Evolutionary conservation across 2,888 invertebrate genomes (phyloP).

Genomic region (Troglohyphantes excavatus): DNA sequence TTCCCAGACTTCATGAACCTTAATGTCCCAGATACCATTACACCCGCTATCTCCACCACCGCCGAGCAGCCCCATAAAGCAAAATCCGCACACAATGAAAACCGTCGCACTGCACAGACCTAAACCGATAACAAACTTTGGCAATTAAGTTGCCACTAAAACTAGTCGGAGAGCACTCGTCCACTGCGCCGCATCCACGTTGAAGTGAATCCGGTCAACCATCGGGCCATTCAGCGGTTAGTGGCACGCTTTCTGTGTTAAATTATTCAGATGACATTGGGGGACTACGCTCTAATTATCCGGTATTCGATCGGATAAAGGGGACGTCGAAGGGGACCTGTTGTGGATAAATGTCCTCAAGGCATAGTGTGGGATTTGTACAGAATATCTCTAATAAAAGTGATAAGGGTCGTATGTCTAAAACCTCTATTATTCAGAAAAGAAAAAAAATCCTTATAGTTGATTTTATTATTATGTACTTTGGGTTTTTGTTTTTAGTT

Average conservation of each 20-base stretch:
- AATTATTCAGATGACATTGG: conserved; percentile 51
- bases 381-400: too few relatives aligned
- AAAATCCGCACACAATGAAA: neutral
- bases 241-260: conserved; percentile 1
- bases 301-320: neutral
- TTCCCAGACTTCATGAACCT: neutral
- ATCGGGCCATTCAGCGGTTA: conserved; percentile 16
- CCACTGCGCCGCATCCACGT: neutral
- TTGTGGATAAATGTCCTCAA: neutral
- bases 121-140: conserved; percentile 52
- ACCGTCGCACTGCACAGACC: neutral
- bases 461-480: too few relatives aligned
- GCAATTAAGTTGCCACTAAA: conserved; percentile 30
- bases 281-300: conserved; percentile 19
- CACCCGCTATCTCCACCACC: neutral
- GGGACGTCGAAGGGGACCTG: neutral
- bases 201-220: conserved; percentile 33
- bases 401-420: too few relatives aligned
- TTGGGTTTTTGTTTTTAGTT: too few relatives aligned
- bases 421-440: too few relatives aligned
- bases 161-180: neutral
- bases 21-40: neutral
- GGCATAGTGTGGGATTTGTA: too few relatives aligned
- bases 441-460: too few relatives aligned
- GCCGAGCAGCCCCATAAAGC: neutral